phyloP scores from a whole-genome alignment of 1,140 invertebrate species.

The Diploscapter pachys region DNA sequence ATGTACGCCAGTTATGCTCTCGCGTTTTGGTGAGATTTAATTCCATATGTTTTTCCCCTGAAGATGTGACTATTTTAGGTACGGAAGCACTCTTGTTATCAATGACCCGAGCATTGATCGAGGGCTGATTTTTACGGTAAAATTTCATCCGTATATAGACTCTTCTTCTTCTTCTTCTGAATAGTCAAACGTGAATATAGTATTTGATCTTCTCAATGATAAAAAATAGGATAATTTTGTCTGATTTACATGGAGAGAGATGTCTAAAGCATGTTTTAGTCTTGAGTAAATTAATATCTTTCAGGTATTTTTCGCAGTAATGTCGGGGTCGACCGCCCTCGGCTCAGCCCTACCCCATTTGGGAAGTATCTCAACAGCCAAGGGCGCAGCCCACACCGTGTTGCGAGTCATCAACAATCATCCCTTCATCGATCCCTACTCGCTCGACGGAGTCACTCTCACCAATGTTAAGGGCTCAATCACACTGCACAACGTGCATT shows the following conservation, averaged over 20 bases:
- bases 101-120: slow-evolving; percentile 53
- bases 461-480: slow-evolving; percentile 59
- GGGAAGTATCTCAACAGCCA: slow-evolving; percentile 43
- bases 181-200: too few relatives aligned
- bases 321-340: slow-evolving; percentile 53
- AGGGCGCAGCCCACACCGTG: slow-evolving; percentile 46
- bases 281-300: slow-evolving; percentile 19
- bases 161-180: too few relatives aligned
- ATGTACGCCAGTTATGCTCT: slow-evolving; percentile 54
- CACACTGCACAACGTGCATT: slow-evolving; percentile 61
- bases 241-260: too few relatives aligned
- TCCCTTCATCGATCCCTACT: slow-evolving; percentile 61
- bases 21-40: slow-evolving; percentile 48
- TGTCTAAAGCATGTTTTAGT: too few relatives aligned
- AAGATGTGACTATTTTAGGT: slow-evolving; percentile 33
- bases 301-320: slow-evolving; percentile 58
- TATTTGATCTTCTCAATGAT: too few relatives aligned
- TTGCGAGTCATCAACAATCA: slow-evolving; percentile 52
- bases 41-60: background rate
- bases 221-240: too few relatives aligned
- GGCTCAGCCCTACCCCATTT: slow-evolving; percentile 51
- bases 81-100: slow-evolving; percentile 49
- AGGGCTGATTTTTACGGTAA: slow-evolving; percentile 36
- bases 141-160: too few relatives aligned
- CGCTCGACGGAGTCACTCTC: slow-evolving; percentile 51